Conservation (phyloP, 2,113 vertebrate genomes). For the Haemorhous mexicanus region DNA sequence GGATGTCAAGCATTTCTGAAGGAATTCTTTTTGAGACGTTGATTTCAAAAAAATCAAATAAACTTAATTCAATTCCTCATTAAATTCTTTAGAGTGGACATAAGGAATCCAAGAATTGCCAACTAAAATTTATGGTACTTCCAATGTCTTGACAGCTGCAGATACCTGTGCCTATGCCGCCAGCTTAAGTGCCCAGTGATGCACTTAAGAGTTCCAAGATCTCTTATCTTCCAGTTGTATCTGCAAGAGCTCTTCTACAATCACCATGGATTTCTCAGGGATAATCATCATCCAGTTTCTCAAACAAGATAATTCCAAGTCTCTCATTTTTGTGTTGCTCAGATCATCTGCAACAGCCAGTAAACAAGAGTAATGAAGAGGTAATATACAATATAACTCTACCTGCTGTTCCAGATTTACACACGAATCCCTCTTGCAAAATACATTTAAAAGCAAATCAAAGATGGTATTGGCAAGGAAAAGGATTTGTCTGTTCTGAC, state of each 20-base stretch:
- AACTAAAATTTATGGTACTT: neutral
- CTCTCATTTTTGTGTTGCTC: neutral
- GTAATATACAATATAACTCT: neutral
- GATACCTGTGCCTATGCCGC: too few relatives aligned
- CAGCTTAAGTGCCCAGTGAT: neutral
- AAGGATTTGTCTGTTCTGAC: neutral
- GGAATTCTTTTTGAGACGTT: neutral
- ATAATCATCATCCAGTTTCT: neutral
- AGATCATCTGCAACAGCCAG: neutral
- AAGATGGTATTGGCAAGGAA: neutral
- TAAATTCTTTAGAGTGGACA: neutral
- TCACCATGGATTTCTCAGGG: neutral
- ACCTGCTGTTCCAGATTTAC: neutral
- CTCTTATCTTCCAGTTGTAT: neutral
- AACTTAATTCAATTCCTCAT: neutral
- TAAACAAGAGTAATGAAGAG: neutral
- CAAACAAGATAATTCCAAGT: neutral
- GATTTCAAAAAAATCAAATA: neutral
- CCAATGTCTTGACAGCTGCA: neutral
- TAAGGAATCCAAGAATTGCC: neutral
- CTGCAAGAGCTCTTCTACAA: neutral
- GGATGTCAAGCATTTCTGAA: neutral
- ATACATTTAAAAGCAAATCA: neutral
- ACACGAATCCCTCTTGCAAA: neutral
- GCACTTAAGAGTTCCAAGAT: neutral